Base-by-base conservation (phyloP, 2,113 vertebrate genomes). In the Miniopterus natalensis region DNA sequence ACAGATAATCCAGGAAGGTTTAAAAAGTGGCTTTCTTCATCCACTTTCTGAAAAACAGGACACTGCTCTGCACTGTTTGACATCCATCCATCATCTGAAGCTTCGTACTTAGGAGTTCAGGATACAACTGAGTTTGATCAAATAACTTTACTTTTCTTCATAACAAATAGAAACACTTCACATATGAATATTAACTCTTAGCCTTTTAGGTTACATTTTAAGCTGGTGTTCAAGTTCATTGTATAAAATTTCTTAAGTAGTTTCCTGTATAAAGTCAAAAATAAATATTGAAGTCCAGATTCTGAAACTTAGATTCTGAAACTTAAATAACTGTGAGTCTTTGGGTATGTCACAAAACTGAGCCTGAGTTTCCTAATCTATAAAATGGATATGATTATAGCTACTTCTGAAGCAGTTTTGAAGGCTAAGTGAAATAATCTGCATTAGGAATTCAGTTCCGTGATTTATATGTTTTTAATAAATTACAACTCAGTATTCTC, bases 1-100 rank as follows among this genome's bases (percentile, higher is more conserved):
- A 57, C 84, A 92, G 49, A 98, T 99, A 96, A 97, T 99, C 78
- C 98, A 99, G 83, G 98, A 98, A 90, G 99, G 98, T 23, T 96
- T 97, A 65, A 97, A 59, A 83, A 98, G 98, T 27, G 99, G 99
- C 74, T 98, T 98, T 96, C 98, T 99, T 90, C 98, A 95, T 3
- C 71, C n/a, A 15, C 4, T 5, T 51, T 87, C 77, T 73, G 79
- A 87, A 61, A 93, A 97, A 27, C 59, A 8, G 31, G 79, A 95
- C 20, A 2, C 36, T 36, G 36, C 36, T 36, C 36, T 36, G 36
- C 36, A 36, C 36, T 36, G 36, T 36, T 36, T 36, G 36, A 36
- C 36, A 36, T 36, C 36, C 36, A 36, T 36, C 36, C 36, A 36
- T 36, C 36, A 36, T 36, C 36, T 36, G 36, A 36, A 36, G 68